These are phyloP conservation scores for Furnarius figulus DNA, from an alignment of 2,113 vertebrate species.

Conservation along the genomic window DNA sequence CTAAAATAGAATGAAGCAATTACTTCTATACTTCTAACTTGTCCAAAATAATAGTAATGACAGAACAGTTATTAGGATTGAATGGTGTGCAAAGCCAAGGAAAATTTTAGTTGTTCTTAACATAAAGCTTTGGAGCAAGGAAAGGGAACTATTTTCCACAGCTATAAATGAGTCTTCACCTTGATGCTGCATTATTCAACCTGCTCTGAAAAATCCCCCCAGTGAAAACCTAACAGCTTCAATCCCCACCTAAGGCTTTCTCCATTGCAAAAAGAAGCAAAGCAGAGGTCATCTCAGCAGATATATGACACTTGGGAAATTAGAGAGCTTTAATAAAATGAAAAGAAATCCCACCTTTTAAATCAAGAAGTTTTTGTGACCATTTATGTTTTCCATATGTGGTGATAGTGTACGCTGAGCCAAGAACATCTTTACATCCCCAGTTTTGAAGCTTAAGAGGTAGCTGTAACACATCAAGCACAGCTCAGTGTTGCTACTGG, in stretches of 20 bases:
- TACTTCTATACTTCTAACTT: not conserved
- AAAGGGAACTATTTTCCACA: not conserved
- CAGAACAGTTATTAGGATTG: not conserved
- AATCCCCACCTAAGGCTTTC: not conserved
- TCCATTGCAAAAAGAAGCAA: not conserved
- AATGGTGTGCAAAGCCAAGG: not conserved
- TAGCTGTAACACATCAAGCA: conserved; percentile 30
- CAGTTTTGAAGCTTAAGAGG: not conserved
- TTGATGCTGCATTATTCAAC: not conserved
- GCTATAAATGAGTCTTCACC: not conserved
- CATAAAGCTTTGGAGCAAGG: not conserved
- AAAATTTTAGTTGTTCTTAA: not conserved
- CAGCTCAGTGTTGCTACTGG: not conserved
- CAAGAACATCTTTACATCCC: not conserved
- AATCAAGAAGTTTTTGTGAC: conserved; percentile 19
- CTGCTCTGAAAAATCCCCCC: not conserved
- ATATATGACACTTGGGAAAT: conserved; percentile 1
- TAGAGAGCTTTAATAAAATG: not conserved
- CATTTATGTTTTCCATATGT: not conserved
- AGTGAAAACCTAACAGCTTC: not conserved
- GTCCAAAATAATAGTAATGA: not conserved
- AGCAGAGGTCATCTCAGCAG: not conserved
- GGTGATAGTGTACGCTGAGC: not conserved
- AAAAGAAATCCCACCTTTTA: conserved; percentile 38
- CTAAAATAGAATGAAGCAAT: not conserved